Evolutionary conservation across 1,140 invertebrate species (phyloP).

Genomic region (Chionoecetes opilio): DNA sequence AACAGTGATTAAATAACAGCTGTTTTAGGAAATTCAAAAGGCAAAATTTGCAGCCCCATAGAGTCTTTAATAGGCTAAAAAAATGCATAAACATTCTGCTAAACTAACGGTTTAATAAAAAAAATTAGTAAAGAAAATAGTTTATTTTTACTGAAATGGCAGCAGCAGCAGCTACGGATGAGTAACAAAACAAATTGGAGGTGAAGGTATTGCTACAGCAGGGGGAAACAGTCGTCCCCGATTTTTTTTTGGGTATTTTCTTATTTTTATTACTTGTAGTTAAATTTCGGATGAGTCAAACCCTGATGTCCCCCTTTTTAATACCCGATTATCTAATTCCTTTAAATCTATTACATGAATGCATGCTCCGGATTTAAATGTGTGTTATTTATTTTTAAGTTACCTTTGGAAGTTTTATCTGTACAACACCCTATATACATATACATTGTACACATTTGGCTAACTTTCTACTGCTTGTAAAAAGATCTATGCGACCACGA

Average conservation of each 20-base stretch:
- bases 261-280: too few relatives aligned
- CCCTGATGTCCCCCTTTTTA: too few relatives aligned
- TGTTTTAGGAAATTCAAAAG: too few relatives aligned
- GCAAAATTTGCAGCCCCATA: too few relatives aligned
- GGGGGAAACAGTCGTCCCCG: conserved; percentile 47
- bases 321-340: too few relatives aligned
- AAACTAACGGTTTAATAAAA: conserved; percentile 41
- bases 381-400: too few relatives aligned
- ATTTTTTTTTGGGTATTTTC: background rate
- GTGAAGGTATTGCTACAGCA: conserved; percentile 75
- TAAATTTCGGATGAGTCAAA: too few relatives aligned
- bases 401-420: background rate
- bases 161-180: conserved; percentile 75
- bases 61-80: too few relatives aligned
- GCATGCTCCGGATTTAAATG: too few relatives aligned
- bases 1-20: too few relatives aligned
- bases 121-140: conserved; percentile 47
- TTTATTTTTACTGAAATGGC: conserved; percentile 73
- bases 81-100: too few relatives aligned
- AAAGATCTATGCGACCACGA: background rate
- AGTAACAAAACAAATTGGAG: conserved; percentile 73
- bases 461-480: background rate
- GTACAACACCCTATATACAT: background rate
- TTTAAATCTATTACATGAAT: too few relatives aligned
- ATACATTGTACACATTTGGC: background rate